phyloP scores from a whole-genome alignment of 2,888 invertebrate species.

The Hydropsyche betteni region DNA sequence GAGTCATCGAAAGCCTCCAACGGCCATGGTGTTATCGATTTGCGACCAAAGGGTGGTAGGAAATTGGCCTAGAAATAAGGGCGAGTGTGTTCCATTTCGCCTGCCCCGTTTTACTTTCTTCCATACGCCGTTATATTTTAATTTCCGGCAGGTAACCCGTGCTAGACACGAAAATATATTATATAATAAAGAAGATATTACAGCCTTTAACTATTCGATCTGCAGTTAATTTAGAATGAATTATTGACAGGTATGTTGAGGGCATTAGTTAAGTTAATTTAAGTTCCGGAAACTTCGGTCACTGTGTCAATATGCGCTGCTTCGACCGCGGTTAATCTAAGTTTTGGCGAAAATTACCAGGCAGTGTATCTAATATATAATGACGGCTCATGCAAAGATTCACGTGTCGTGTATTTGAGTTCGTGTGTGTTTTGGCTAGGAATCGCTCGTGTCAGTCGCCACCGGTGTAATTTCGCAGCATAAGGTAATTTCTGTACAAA shows the following conservation, averaged over 20 bases:
- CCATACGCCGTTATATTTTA: conserved; percentile 21
- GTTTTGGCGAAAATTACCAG: neutral
- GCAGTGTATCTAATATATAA: neutral
- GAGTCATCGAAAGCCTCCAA: conserved; percentile 15
- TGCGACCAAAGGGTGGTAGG: neutral
- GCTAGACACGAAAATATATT: neutral
- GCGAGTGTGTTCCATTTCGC: conserved; percentile 15
- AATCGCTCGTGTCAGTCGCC: neutral
- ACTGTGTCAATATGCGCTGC: too few species aligned
- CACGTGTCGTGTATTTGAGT: neutral
- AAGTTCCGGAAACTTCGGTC: neutral
- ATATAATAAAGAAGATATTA: neutral
- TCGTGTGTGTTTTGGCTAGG: neutral
- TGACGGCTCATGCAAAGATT: too few species aligned
- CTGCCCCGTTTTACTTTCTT: neutral
- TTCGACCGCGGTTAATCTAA: too few species aligned
- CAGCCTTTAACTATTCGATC: neutral
- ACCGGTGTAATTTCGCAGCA: conserved; percentile 1
- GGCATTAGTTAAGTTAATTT: neutral
- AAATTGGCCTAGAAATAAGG: conserved; percentile 22
- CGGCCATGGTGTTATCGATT: conserved; percentile 14
- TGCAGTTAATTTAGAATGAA: neutral
- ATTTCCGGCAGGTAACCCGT: conserved; percentile 18
- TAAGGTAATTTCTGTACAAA: too few species aligned
- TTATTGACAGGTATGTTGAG: neutral